phyloP scores from a whole-genome alignment of 1,140 invertebrate species.

The Manduca sexta region DNA sequence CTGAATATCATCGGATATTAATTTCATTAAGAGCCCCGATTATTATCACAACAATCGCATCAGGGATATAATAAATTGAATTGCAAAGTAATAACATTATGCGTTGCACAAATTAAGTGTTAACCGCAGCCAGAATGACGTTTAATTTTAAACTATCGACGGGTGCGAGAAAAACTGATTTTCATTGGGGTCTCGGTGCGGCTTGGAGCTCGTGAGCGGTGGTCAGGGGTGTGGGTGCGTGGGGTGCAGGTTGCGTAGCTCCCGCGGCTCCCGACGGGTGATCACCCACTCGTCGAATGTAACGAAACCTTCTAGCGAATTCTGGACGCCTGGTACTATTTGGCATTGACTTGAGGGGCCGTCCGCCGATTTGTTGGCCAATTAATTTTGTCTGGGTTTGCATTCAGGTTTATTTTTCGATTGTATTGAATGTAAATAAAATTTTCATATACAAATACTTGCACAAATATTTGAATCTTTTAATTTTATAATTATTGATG shows the following conservation, averaged over 20 bases:
- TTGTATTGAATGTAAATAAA: background rate
- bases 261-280: slow-evolving; percentile 11
- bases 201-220: slow-evolving; percentile 10
- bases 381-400: slow-evolving; percentile 9
- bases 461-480: too few species aligned
- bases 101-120: slow-evolving; percentile 60
- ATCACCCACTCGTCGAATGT: slow-evolving; percentile 19
- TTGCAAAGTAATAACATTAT: slow-evolving; percentile 63
- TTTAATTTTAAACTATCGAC: slow-evolving; percentile 68
- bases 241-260: slow-evolving; percentile 8
- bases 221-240: slow-evolving; percentile 24
- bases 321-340: slow-evolving; percentile 58
- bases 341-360: slow-evolving; percentile 65
- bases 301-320: slow-evolving; percentile 34
- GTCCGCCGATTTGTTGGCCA: slow-evolving; percentile 34
- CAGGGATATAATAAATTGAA: slow-evolving; percentile 60
- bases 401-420: background rate
- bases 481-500: too few species aligned
- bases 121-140: slow-evolving; percentile 62
- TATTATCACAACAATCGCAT: slow-evolving; percentile 62
- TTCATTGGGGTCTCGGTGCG: slow-evolving; percentile 37
- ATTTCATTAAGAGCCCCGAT: slow-evolving; percentile 64
- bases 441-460: too few species aligned
- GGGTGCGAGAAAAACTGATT: slow-evolving; percentile 60
- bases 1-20: slow-evolving; percentile 44